Evolutionary conservation across 2,888 invertebrate species (phyloP).

Genomic region (Troglohyphantes excavatus): DNA sequence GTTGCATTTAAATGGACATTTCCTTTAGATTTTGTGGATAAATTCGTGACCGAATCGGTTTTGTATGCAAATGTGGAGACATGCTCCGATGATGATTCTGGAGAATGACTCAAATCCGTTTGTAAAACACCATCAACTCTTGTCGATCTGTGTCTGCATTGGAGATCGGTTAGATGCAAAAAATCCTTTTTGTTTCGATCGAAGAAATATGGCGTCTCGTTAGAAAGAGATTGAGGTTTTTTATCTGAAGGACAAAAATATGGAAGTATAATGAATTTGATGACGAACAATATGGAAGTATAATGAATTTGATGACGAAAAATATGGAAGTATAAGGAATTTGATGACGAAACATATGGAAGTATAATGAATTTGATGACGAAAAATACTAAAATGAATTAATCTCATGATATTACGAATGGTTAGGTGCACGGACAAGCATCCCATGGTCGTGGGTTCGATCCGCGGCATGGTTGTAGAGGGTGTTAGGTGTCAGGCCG

Average conservation of each 20-base stretch:
- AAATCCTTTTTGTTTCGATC: background rate
- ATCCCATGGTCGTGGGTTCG: no score
- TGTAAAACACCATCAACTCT: background rate
- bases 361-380: no score
- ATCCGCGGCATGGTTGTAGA: no score
- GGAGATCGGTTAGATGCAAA: background rate
- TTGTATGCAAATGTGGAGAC: background rate
- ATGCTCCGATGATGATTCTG: background rate
- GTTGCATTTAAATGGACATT: constrained; percentile 9
- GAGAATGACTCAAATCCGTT: background rate
- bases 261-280: no score
- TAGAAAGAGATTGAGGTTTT: background rate
- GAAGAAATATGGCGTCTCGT: background rate
- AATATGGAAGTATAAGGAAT: no score
- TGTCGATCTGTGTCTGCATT: background rate
- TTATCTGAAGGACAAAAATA: background rate
- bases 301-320: no score
- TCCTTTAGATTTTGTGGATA: background rate
- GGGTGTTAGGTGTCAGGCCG: no score
- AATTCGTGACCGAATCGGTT: background rate
- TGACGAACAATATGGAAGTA: no score
- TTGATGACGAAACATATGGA: no score
- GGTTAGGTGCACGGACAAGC: no score
- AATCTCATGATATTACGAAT: no score
- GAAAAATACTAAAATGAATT: no score